Evolutionary conservation across 1,140 invertebrate genomes (phyloP).

Genomic region (Coenobita brevimanus): DNA sequence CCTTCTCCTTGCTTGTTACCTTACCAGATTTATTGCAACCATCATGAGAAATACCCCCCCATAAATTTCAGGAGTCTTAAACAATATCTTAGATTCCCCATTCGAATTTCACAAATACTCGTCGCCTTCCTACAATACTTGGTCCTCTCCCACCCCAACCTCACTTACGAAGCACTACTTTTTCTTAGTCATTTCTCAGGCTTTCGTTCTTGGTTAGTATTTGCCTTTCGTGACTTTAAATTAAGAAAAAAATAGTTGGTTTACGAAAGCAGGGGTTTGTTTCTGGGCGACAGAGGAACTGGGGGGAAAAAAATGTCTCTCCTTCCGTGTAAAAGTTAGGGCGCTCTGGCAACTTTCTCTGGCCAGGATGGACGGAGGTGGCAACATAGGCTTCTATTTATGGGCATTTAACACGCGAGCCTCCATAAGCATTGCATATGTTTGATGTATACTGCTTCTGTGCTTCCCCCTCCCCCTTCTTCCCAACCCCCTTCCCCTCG

Average conservation of each 20-base stretch:
- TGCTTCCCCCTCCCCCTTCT: too few species aligned
- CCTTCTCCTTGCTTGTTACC: neutral
- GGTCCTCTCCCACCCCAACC: too few species aligned
- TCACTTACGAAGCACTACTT: too few species aligned
- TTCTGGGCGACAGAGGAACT: too few species aligned
- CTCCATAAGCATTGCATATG: constrained; percentile 3
- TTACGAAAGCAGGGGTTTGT: too few species aligned
- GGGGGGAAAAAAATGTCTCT: too few species aligned
- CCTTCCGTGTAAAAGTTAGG: neutral
- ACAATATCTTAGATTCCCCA: constrained; percentile 6
- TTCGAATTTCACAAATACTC: neutral
- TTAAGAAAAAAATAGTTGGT: too few species aligned
- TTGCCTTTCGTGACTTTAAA: too few species aligned
- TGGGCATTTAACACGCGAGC: constrained; percentile 19
- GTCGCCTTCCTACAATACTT: neutral
- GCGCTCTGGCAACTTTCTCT: neutral
- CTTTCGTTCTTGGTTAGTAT: too few species aligned
- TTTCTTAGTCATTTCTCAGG: too few species aligned
- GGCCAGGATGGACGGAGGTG: neutral
- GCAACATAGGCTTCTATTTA: constrained; percentile 36
- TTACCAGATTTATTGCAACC: constrained; percentile 13
- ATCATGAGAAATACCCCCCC: constrained; percentile 17
- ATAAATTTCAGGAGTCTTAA: constrained; percentile 16
- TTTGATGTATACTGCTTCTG: neutral
- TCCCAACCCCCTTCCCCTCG: too few species aligned